Evolutionary conservation across 2,797 vertebrate species (phyloP), one percentile per base, ranked within the genome.

Genomic region (Acanthurus tractus): DNA sequence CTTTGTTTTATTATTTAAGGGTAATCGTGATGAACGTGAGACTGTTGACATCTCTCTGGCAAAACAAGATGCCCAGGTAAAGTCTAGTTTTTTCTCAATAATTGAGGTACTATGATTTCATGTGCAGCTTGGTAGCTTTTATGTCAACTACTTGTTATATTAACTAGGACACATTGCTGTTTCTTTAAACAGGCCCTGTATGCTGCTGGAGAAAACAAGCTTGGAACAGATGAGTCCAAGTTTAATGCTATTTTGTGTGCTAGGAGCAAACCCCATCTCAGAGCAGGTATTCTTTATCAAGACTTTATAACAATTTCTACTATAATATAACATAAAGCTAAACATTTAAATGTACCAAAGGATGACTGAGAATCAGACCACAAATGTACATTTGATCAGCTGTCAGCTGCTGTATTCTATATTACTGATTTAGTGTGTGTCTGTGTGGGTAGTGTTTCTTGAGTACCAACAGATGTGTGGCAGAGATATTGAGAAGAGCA

Each of bases 201-300:
- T 70, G 95, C 97, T 58, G 98, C 98, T 8, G 98, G 98, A 84
- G 98, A 99, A 91, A 98, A 96, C 76, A 98, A 97, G 74, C 90
- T 99, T 14, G 98, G 98, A 68, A 99, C 98, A 1, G 98, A 99
- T 1, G 98, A 99, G 86, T 99, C 98, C 69, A 99, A 97, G 86
- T 99, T 99, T 89, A 99, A 99, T 8, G 97, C 97, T 2, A 95
- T 99, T 82, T 93, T 99, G 63, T 99, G 98, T 54, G 85, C 97
- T 64, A 96, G 98, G 86, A 99, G 97, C 93, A 96, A 96, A 86
- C 15, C 94, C 67, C 98, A 99, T 80, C 96, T 99, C 73, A 96
- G 95, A 94, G 95, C 98, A 95, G 98, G 98, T 99, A 94, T 34
- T 65, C 2, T 62, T 15, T 18, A 22, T 23, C 13, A 49, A 69